Conservation (phyloP, 1,140 invertebrate genomes). For the Contarinia nasturtii region DNA sequence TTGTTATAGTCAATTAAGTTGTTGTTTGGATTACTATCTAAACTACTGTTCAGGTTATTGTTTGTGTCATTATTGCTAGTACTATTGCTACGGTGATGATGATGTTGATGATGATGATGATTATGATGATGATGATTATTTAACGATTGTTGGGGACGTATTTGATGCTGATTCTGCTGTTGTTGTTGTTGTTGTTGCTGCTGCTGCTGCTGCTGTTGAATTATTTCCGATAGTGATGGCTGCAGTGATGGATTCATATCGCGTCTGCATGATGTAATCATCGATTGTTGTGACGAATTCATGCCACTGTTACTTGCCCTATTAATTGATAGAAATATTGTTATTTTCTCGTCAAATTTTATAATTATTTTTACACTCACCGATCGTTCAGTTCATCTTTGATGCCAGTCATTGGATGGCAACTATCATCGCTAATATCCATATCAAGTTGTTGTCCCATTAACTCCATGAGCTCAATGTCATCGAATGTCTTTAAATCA, state of each 20-base stretch:
- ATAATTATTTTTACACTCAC: slow-evolving; percentile 3
- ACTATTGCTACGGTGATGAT: neutral
- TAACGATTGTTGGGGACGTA: neutral
- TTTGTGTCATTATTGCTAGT: neutral
- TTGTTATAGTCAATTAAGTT: neutral
- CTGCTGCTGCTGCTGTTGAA: slow-evolving; percentile 6
- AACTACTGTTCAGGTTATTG: neutral
- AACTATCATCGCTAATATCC: slow-evolving; percentile 20
- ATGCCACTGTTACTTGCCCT: too few species aligned
- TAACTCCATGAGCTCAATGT: slow-evolving; percentile 19
- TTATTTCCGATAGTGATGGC: slow-evolving; percentile 19
- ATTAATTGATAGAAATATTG: neutral
- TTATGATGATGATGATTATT: neutral
- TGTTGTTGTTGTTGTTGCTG: slow-evolving; percentile 1
- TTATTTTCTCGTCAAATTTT: neutral
- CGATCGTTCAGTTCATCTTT: neutral
- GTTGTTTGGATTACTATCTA: neutral
- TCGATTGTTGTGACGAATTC: too few species aligned
- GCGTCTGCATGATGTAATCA: slow-evolving; percentile 6
- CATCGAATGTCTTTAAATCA: slow-evolving; percentile 21
- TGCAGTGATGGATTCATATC: slow-evolving; percentile 19
- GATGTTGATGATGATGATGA: too few species aligned
- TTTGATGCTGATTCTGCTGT: neutral
- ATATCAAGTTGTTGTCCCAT: slow-evolving; percentile 23
- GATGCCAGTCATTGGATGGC: neutral